Conservation (phyloP, 2,888 invertebrate species). For the Nephrotoma appendiculata region DNA sequence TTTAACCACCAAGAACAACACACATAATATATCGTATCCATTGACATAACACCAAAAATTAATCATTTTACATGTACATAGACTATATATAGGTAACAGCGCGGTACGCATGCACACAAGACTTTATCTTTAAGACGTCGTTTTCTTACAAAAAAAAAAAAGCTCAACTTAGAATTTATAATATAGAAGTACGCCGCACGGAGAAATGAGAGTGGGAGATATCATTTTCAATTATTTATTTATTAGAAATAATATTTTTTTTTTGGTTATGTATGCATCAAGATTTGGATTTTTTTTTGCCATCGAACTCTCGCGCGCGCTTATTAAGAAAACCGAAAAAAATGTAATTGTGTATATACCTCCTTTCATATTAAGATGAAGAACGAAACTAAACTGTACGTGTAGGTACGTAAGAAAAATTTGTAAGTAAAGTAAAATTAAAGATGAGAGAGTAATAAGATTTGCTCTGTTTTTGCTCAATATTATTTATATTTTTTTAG, state of each 20-base stretch:
- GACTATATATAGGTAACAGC: neutral
- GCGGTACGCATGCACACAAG: neutral
- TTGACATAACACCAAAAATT: neutral
- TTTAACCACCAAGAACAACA: neutral
- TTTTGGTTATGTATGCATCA: neutral
- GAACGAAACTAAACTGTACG: neutral
- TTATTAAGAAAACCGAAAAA: neutral
- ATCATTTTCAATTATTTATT: neutral
- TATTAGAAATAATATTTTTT: neutral
- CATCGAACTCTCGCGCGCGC: neutral
- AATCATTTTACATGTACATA: neutral
- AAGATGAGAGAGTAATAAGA: slow-evolving; percentile 2
- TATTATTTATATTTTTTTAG: neutral
- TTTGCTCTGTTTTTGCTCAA: slow-evolving; percentile 5
- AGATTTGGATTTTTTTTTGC: neutral
- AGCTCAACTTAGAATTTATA: neutral
- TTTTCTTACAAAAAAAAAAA: neutral
- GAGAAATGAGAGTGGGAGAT: neutral
- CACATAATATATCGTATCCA: neutral
- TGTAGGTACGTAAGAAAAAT: neutral
- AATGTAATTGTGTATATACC: neutral
- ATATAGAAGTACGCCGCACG: neutral
- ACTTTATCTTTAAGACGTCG: neutral
- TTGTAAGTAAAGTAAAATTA: neutral
- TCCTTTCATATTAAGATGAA: neutral